Evolutionary conservation across 2,888 invertebrate genomes (phyloP), one percentile per base, ranked within the genome.

Genomic region (Acanthosepion esculentum): DNA sequence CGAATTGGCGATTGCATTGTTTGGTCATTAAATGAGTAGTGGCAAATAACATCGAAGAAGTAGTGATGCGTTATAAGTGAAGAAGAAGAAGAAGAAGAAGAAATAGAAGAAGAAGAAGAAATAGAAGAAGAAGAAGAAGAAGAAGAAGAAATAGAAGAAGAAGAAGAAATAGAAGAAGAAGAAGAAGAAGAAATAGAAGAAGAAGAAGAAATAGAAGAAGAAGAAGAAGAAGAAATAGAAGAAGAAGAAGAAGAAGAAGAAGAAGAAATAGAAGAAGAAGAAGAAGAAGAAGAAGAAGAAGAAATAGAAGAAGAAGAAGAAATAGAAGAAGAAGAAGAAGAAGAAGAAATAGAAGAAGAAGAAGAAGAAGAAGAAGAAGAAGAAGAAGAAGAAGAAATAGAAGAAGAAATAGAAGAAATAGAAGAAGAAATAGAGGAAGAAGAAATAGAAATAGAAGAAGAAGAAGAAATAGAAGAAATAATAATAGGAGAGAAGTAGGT

Each of bases 201-300:
- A 64, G 64, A 64, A 64, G 64, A 64, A 64, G 64, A 64, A 64
- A 2, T n/a, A n/a, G n/a, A 29, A 29, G 8, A 64, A 64, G 23
- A 64, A 26, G 64, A 26, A 64, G 64, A 23, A 64, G 64, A 10
- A 78, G 29, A 29, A 64, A 4, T 2, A 64, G 29, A 64, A 64
- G 64, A 64, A 64, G 64, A 64, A 64, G 64, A 64, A 64, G 64
- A 64, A 64, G n/a, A n/a, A n/a, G n/a, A n/a, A n/a, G n/a, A n/a
- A n/a, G n/a, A n/a, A n/a, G n/a, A n/a, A n/a, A n/a, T n/a, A n/a
- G n/a, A n/a, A n/a, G n/a, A n/a, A n/a, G n/a, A n/a, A 2, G n/a
- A n/a, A n/a, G n/a, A 29, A 29, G 8, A 64, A 64, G 23, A 64
- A 26, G 64, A 26, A 64, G 64, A 23, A 64, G 64, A 10, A 78